These are phyloP conservation scores for Mormyrus iriodes DNA, from an alignment of 2,113 vertebrate genomes.

Conservation along the genomic window DNA sequence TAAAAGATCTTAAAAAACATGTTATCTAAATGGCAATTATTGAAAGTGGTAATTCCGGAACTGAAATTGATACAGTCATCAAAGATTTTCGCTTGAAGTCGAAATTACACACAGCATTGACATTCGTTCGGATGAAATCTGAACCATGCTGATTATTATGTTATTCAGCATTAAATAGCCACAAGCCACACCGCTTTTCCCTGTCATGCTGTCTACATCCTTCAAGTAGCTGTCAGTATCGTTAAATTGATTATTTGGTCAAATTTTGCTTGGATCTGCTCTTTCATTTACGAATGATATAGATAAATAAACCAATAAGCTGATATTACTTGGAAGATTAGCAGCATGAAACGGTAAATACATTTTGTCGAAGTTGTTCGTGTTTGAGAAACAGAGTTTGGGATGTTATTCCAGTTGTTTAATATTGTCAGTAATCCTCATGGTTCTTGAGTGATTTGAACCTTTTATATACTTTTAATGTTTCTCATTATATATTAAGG, in stretches of 20 bases:
- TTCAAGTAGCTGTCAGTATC: slow-evolving; percentile 52
- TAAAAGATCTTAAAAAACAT: background rate
- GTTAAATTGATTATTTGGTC: slow-evolving; percentile 1
- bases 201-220: slow-evolving; percentile 36
- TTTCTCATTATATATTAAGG: background rate
- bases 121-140: background rate
- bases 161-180: slow-evolving; percentile 26
- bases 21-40: background rate
- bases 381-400: background rate
- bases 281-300: background rate
- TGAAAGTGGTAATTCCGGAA: background rate
- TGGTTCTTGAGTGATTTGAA: background rate
- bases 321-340: background rate
- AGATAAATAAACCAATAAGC: background rate
- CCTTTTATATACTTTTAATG: background rate
- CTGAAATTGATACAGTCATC: slow-evolving; percentile 27
- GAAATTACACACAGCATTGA: background rate
- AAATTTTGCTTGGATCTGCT: background rate
- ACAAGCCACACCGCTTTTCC: background rate
- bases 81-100: slow-evolving; percentile 19
- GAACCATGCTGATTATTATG: slow-evolving; percentile 38
- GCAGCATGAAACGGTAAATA: background rate
- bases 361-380: background rate
- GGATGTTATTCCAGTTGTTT: background rate
- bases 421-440: background rate